Conservation (phyloP, 2,888 invertebrate species). For the Plebejus anna region DNA sequence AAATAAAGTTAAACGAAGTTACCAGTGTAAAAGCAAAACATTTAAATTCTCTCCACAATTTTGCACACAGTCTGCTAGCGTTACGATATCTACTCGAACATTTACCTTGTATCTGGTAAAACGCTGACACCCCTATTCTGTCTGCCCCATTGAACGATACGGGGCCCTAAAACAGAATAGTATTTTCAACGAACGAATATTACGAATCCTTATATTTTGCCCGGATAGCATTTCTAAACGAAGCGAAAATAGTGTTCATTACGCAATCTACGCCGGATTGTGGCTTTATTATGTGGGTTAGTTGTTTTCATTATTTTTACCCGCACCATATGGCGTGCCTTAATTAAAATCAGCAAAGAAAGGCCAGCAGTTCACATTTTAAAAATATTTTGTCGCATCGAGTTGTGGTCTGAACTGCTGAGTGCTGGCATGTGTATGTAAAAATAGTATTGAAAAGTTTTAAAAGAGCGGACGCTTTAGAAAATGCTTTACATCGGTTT, state of each 20-base stretch:
- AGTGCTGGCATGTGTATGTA: neutral
- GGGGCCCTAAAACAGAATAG: constrained; percentile 84
- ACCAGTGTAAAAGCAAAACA: neutral
- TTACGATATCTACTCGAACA: neutral
- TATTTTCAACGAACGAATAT: constrained; percentile 17
- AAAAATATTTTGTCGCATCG: neutral
- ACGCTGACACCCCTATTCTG: constrained; percentile 91
- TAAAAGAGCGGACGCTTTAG: constrained; percentile 8
- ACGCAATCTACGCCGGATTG: neutral
- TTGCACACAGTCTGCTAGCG: neutral
- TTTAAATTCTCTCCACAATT: neutral
- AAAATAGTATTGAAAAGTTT: constrained; percentile 8
- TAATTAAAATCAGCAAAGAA: neutral
- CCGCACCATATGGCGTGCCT: neutral
- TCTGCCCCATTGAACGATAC: constrained; percentile 94
- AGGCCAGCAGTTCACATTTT: neutral
- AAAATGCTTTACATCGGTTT: constrained; percentile 14
- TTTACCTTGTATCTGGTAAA: constrained; percentile 92
- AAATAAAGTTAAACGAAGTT: neutral
- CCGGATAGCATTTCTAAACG: neutral
- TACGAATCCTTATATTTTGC: constrained; percentile 14
- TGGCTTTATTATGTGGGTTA: neutral
- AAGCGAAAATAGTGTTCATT: neutral
- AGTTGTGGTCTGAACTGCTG: neutral
- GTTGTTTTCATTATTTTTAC: neutral